Evolutionary conservation across 2,113 vertebrate genomes (phyloP), one percentile per base, ranked within the genome.

Genomic region (Arothron firmamentum): DNA sequence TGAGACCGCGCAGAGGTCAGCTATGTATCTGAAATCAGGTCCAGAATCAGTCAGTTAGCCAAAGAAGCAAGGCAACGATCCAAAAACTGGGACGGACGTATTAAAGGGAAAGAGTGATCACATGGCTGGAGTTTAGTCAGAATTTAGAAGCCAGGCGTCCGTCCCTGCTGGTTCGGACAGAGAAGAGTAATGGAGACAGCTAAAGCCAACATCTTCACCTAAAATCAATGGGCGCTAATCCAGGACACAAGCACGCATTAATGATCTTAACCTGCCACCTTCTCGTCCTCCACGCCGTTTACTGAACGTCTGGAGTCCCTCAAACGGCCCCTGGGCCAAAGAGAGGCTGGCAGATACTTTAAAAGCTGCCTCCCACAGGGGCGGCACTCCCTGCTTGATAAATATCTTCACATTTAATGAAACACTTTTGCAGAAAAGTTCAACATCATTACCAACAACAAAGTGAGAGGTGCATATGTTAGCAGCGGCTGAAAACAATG

Each of bases 221-320:
- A 4, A 53, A 61, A 83, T 86, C 79, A 72, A 88, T 81, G 52
- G 41, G 47, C 59, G 38, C 57, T 83, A 83, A 83, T 83, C 82
- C 78, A 28, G 69, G 71, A 80, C 42, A 56, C 78, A 58, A 10
- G 38, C 56, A 23, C 4, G 68, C 80, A 80, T 83, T 85, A 85
- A 88, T 75, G 77, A 72, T 74, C 57, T 68, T 67, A 87, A 74
- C 77, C 67, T 62, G 47, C 56, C 28, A 18, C 52, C 15, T 61
- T 47, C 51, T 31, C 41, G 54, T 45, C 3, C 18, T 50, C 34
- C 34, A 12, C 34, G 34, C 34, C 34, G 58, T 59, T 64, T 76
- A 20, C 20, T 56, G n/a, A 59, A 50, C 62, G 20, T 34, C 64
- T 12, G n/a, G 11, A 50, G 66, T 14, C 50, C 38, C 17, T 3